Percentiles rank a stretch among this genome's conserved stretches.
These are phyloP conservation scores for Vanessa tameamea DNA, from an alignment of 1,140 invertebrate genomes.

Conservation along the genomic window DNA sequence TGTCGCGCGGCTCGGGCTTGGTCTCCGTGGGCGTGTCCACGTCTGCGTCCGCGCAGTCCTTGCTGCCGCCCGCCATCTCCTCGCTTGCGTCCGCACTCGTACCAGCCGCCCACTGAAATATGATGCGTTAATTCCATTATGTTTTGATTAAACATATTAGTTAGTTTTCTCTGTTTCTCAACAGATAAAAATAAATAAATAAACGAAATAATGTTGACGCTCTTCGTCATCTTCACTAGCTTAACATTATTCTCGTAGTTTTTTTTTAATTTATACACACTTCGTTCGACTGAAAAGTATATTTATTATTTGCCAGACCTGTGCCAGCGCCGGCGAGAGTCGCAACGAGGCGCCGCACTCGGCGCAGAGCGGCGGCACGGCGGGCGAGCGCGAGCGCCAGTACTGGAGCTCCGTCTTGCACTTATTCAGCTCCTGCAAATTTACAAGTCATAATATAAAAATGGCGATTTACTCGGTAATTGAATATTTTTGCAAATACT, in stretches of 20 bases:
- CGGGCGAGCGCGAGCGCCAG: constrained; percentile 92
- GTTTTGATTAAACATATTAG: not conserved
- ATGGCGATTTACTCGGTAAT: not conserved
- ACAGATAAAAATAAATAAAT: too few species aligned
- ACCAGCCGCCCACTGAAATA: constrained; percentile 54
- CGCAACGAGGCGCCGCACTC: constrained; percentile 75
- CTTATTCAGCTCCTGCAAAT: constrained; percentile 89
- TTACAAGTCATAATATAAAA: not conserved
- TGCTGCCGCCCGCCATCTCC: constrained; percentile 41
- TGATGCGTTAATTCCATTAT: not conserved
- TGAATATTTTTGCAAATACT: too few species aligned
- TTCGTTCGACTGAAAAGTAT: not conserved
- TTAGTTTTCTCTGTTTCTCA: too few species aligned
- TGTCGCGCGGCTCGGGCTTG: constrained; percentile 35
- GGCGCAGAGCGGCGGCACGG: constrained; percentile 81
- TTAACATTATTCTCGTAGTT: too few species aligned
- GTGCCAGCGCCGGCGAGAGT: constrained; percentile 48
- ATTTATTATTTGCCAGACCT: constrained; percentile 28
- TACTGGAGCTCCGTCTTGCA: constrained; percentile 94
- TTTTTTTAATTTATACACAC: too few species aligned
- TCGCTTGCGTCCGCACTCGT: constrained; percentile 44
- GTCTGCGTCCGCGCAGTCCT: constrained; percentile 26
- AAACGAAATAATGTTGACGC: too few species aligned
- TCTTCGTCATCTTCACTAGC: too few species aligned
- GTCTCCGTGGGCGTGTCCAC: constrained; percentile 35